Conservation (phyloP, 2,888 invertebrate species). For the Callosobruchus maculatus region DNA sequence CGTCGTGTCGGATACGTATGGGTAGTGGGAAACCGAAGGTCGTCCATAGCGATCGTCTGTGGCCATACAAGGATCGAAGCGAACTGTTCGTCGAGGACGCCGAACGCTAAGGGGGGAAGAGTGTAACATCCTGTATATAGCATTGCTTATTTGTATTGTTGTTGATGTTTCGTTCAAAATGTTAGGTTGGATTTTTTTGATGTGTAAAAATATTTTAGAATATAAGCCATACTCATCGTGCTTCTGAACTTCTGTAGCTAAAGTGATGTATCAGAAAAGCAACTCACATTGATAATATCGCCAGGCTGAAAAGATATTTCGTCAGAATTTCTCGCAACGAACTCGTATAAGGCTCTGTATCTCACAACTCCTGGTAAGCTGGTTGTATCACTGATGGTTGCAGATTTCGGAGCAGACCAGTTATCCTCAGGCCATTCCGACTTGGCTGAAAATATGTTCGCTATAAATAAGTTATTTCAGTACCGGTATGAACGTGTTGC, state of each 20-base stretch:
- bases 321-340: conserved; percentile 86
- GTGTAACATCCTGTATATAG: no score
- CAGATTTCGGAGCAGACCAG: conserved; percentile 31
- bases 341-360: conserved; percentile 91
- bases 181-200: no score
- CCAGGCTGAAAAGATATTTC: conserved; percentile 93
- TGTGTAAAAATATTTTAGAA: neutral
- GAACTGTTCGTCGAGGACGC: no score
- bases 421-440: conserved; percentile 53
- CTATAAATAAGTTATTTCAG: neutral
- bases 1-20: no score
- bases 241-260: no score
- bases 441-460: conserved; percentile 26
- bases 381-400: conserved; percentile 20
- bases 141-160: no score
- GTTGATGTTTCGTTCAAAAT: no score
- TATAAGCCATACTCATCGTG: neutral
- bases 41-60: no score
- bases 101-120: no score
- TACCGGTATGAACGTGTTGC: no score
- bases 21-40: no score
- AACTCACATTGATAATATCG: conserved; percentile 77
- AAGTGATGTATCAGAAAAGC: neutral
- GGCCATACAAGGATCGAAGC: no score
- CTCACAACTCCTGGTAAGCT: conserved; percentile 56